These are phyloP conservation scores for Amphibalanus amphitrite DNA, from an alignment of 1,140 invertebrate species.

Conservation along the genomic window DNA sequence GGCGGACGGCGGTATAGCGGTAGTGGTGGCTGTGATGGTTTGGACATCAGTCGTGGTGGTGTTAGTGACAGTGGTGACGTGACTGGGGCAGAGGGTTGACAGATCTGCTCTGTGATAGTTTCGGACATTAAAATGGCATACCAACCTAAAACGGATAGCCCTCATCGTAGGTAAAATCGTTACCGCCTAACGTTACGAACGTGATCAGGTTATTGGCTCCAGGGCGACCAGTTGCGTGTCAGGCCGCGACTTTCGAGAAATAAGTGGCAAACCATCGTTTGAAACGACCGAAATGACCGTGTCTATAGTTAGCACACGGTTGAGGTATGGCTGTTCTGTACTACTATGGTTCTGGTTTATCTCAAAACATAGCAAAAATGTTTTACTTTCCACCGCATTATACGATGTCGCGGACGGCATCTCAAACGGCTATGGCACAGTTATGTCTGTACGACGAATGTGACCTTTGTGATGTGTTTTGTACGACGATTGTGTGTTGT, in stretches of 20 bases:
- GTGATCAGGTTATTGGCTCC: not conserved
- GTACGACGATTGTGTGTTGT: not conserved
- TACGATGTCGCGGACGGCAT: not conserved
- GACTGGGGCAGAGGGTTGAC: too few relatives aligned
- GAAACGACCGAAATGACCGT: not conserved
- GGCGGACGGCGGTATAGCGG: not conserved
- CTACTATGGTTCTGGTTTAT: not conserved
- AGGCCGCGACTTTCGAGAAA: too few relatives aligned
- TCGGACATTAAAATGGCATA: not conserved
- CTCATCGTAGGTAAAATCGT: constrained; percentile 9
- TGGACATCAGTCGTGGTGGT: too few relatives aligned
- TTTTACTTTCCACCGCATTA: not conserved
- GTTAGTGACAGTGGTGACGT: not conserved
- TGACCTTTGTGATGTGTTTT: not conserved
- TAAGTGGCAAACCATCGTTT: too few relatives aligned
- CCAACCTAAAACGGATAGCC: not conserved
- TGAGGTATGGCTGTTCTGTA: too few relatives aligned
- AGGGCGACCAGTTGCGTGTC: too few relatives aligned
- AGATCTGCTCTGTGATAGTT: too few relatives aligned
- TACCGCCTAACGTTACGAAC: constrained; percentile 6
- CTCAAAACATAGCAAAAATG: not conserved
- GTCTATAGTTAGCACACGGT: not conserved
- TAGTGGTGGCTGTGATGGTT: too few relatives aligned
- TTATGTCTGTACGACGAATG: not conserved
- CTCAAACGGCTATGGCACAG: not conserved